Conservation (phyloP, 2,113 vertebrate species). For the Nettapus auritus region DNA sequence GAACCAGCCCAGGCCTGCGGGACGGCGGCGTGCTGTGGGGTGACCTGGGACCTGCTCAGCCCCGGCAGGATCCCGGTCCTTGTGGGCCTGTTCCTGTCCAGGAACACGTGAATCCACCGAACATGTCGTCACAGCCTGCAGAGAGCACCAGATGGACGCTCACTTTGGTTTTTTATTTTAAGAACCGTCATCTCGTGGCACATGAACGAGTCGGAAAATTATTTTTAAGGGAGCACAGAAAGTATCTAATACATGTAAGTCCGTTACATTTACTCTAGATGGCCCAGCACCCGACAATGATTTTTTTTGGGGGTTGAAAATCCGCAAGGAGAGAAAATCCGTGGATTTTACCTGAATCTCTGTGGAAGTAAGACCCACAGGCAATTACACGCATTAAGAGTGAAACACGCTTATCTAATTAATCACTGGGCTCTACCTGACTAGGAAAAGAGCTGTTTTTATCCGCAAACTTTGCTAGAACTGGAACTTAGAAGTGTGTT, state of each 20-base stretch:
- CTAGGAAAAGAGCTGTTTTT: not conserved
- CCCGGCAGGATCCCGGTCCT: not conserved
- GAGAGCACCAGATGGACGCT: accelerated
- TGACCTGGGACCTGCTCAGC: accelerated
- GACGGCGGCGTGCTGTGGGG: not conserved
- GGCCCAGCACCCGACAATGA: not conserved
- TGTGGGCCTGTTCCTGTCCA: accelerated
- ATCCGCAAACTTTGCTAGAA: not conserved
- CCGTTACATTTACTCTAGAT: too few species aligned
- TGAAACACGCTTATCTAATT: not conserved
- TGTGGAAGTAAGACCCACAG: not conserved
- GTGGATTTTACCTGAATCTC: not conserved
- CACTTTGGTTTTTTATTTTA: not conserved
- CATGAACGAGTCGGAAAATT: accelerated
- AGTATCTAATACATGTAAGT: not conserved
- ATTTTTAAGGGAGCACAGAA: not conserved
- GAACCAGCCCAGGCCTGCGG: not conserved
- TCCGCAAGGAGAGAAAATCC: not conserved
- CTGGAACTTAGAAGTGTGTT: not conserved
- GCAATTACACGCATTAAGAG: not conserved
- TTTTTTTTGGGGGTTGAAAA: not conserved
- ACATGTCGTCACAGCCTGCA: accelerated
- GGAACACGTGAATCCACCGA: not conserved
- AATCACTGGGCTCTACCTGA: not conserved
- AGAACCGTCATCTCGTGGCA: not conserved